phyloP scores from a whole-genome alignment of 1,140 invertebrate genomes.

The Rhopalosiphum padi region DNA sequence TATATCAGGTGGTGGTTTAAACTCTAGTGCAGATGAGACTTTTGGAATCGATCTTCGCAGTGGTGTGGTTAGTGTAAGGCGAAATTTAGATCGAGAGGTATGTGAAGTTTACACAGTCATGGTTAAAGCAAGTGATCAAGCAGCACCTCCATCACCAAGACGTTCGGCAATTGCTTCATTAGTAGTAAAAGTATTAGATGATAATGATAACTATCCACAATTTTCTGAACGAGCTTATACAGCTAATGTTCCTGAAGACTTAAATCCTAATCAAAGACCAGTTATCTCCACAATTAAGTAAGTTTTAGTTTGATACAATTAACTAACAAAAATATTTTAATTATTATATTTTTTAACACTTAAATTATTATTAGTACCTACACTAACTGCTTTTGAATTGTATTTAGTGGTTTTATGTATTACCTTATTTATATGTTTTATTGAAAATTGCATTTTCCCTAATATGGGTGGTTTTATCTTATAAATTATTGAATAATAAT shows the following conservation, averaged over 20 bases:
- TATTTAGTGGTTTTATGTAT: not conserved
- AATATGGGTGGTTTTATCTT: not conserved
- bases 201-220: slow-evolving; percentile 97
- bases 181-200: slow-evolving; percentile 84
- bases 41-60: slow-evolving; percentile 83
- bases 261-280: slow-evolving; percentile 81
- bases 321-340: not conserved
- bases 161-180: slow-evolving; percentile 77
- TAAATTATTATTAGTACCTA: not conserved
- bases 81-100: slow-evolving; percentile 85
- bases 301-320: slow-evolving; percentile 60
- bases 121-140: slow-evolving; percentile 84
- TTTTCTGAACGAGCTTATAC: slow-evolving; percentile 90
- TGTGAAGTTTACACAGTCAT: slow-evolving; percentile 86
- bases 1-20: slow-evolving; percentile 69
- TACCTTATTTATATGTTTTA: not conserved
- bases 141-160: slow-evolving; percentile 73
- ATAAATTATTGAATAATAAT: too few relatives aligned
- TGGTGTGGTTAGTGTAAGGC: slow-evolving; percentile 84
- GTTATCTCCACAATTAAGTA: slow-evolving; percentile 83
- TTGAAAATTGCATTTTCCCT: not conserved
- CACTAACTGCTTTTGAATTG: not conserved
- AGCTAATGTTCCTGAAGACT: slow-evolving; percentile 86
- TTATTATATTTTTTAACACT: not conserved
- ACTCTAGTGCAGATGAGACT: slow-evolving; percentile 67